These are phyloP conservation scores for Leuctra nigra DNA, from an alignment of 2,888 invertebrate genomes.

Conservation along the genomic window DNA sequence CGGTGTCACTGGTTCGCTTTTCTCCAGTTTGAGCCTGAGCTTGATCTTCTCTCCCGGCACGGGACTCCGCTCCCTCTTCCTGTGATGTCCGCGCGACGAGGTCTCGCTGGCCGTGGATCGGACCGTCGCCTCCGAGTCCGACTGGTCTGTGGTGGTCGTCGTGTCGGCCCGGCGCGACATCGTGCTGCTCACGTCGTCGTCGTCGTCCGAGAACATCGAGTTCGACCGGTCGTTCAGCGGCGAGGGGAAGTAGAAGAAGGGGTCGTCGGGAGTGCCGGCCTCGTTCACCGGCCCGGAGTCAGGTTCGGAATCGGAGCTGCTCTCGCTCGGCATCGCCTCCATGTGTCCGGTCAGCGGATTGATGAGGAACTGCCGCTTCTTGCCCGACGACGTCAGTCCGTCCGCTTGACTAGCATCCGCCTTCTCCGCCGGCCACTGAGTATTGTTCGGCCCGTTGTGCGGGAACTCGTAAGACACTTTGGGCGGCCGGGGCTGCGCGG, in stretches of 20 bases:
- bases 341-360: conserved; percentile 83
- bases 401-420: conserved; percentile 30
- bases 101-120: conserved; percentile 49
- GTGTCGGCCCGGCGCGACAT: conserved; percentile 44
- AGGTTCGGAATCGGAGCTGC: conserved; percentile 53
- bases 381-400: conserved; percentile 41
- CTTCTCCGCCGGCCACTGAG: conserved; percentile 13
- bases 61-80: conserved; percentile 26
- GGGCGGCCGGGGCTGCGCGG: conserved; percentile 21
- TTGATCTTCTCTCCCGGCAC: conserved; percentile 62
- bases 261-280: conserved; percentile 41
- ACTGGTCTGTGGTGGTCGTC: conserved; percentile 46
- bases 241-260: conserved; percentile 43
- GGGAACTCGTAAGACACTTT: too few relatives aligned
- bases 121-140: conserved; percentile 50
- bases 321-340: conserved; percentile 68
- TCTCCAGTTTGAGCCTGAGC: conserved; percentile 72
- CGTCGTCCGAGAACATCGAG: conserved; percentile 52
- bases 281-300: conserved; percentile 37
- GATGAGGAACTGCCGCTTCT: conserved; percentile 74
- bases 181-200: conserved; percentile 40
- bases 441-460: not conserved
- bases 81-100: conserved; percentile 27
- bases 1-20: conserved; percentile 69
- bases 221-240: conserved; percentile 43